Evolutionary conservation across 2,113 vertebrate species (phyloP), one percentile per base, ranked within the genome.

Genomic region (Phyllostomus hastatus): DNA sequence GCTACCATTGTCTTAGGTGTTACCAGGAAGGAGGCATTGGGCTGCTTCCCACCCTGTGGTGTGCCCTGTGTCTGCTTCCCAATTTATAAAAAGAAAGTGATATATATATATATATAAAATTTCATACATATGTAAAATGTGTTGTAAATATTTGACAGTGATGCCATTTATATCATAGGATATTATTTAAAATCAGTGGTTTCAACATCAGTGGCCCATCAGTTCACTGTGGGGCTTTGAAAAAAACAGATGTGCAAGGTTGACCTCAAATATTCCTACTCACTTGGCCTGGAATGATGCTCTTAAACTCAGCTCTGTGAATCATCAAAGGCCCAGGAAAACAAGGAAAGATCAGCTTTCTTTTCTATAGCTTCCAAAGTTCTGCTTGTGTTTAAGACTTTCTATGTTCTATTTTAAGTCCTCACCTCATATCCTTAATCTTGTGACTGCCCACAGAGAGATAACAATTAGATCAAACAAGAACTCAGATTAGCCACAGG

Each of bases 371-470:
- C 35, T 95, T 86, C 35, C 22, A 73, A 75, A 92, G 66, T n/a
- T 57, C 12, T 67, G 43, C 28, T 90, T 95, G 48, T 90, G 96
- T 92, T 54, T 59, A 93, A 85, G 24, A 35, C 31, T 85, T 86
- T 67, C 20, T 93, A 1, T 81, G 31, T 92, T 81, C 88, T 90
- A 66, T 54, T 82, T 93, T 64, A 82, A 57, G 54, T 38, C 31
- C 46, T 78, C 28, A 5, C 38, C 48, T 83, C 33, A 6, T 79
- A 35, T 33, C 70, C 61, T 86, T 91, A 96, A 94, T 88, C 20
- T 10, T 61, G 41, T 88, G 81, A 82, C 87, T 80, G 12, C 64
- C 35, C 35, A 46, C 38, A 54, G 70, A 88, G 50, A 95, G 70
- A 73, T 50, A 81, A 88, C 6, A 59, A 73, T 9, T 76, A 91